Evolutionary conservation across 2,888 invertebrate species (phyloP).

Genomic region (Parelbella ahira): DNA sequence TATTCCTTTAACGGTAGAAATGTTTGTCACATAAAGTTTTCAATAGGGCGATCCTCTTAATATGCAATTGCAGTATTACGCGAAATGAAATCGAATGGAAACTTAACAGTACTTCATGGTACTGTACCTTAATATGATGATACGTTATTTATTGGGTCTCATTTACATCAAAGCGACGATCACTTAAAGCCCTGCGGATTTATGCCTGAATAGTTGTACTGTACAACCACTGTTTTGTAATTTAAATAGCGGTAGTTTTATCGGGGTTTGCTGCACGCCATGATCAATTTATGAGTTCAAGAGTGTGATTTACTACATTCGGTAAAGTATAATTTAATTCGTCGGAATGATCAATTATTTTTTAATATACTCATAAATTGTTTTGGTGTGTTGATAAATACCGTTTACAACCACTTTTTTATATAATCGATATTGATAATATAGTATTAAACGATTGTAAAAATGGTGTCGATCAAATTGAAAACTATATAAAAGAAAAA

Average conservation of each 20-base stretch:
- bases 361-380: too few relatives aligned
- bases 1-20: too few relatives aligned
- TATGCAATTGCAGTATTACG: slow-evolving; percentile 7
- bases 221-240: slow-evolving; percentile 18
- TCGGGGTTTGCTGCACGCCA: slow-evolving; percentile 4
- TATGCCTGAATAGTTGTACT: slow-evolving; percentile 19
- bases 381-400: too few relatives aligned
- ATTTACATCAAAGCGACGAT: slow-evolving; percentile 23
- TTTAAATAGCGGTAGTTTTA: slow-evolving; percentile 18
- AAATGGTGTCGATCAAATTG: too few relatives aligned
- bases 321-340: too few relatives aligned
- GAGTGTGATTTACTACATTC: slow-evolving; percentile 9
- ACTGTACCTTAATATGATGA: slow-evolving; percentile 20
- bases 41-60: neutral
- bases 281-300: slow-evolving; percentile 16
- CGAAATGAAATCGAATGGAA: slow-evolving; percentile 13
- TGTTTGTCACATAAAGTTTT: too few relatives aligned
- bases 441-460: too few relatives aligned
- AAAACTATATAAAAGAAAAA: too few relatives aligned
- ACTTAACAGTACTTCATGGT: slow-evolving; percentile 17
- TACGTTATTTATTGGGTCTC: slow-evolving; percentile 20
- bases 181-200: slow-evolving; percentile 16
- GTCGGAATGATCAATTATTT: too few relatives aligned
- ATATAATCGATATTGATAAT: too few relatives aligned
- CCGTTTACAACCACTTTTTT: too few relatives aligned